Percentiles rank a stretch among this genome's conserved stretches.
These are phyloP conservation scores for Cardiocondyla obscurior DNA, from an alignment of 1,140 invertebrate species.

Conservation along the genomic window DNA sequence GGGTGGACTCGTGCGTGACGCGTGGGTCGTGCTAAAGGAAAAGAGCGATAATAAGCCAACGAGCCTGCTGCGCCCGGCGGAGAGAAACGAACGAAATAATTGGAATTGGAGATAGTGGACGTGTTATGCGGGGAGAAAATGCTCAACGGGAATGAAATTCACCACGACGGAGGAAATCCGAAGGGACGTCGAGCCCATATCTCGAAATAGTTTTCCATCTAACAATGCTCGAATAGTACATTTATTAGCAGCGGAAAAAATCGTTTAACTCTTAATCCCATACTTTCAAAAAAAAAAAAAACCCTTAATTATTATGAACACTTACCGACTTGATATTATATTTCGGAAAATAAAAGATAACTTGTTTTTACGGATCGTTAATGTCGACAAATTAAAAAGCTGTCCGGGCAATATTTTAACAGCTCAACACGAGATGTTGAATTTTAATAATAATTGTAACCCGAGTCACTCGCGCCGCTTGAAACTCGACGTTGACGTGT, in stretches of 20 bases:
- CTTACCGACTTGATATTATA: neutral
- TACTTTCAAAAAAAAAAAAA: neutral
- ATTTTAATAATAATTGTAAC: no score
- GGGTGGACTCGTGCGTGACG: constrained; percentile 16
- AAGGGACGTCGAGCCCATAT: constrained; percentile 26
- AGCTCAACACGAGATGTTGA: no score
- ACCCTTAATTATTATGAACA: neutral
- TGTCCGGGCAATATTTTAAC: no score
- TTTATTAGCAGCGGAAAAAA: neutral
- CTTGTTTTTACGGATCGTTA: neutral
- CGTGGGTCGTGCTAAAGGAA: constrained; percentile 4
- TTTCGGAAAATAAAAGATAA: neutral
- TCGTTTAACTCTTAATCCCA: neutral
- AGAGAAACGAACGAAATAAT: constrained; percentile 36
- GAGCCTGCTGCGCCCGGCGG: no score
- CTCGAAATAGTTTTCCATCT: constrained; percentile 33
- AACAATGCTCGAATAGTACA: neutral
- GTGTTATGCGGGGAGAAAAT: constrained; percentile 15
- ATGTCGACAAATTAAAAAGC: neutral
- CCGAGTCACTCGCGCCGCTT: neutral
- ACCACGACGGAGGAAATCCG: neutral
- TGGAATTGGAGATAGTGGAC: constrained; percentile 13
- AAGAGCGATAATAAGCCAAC: constrained; percentile 25
- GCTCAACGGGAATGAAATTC: constrained; percentile 14
- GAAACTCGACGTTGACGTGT: neutral